phyloP scores from a whole-genome alignment of 2,888 invertebrate genomes.

The Phyllotreta cruciferae region DNA sequence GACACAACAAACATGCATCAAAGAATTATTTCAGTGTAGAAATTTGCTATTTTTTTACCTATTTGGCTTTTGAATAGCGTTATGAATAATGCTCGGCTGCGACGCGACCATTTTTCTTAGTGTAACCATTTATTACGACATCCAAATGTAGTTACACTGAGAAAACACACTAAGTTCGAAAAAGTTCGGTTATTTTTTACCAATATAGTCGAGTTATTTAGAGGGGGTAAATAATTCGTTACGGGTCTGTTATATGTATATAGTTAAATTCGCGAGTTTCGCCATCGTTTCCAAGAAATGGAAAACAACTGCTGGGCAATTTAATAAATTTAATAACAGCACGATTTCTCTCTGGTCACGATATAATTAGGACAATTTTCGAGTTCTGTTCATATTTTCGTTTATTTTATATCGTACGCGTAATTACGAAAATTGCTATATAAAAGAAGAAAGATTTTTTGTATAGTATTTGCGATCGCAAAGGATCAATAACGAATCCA shows the following conservation, averaged over 20 bases:
- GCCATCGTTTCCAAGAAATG: conserved; percentile 50
- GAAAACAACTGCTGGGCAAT: conserved; percentile 54
- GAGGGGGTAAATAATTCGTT: no score
- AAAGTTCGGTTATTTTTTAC: no score
- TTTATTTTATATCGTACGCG: neutral
- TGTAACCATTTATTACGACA: no score
- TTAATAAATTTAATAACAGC: conserved; percentile 59
- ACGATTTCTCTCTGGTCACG: conserved; percentile 57
- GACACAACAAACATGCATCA: conserved; percentile 24
- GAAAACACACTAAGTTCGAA: no score
- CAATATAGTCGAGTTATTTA: no score
- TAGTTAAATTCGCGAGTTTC: conserved; percentile 4
- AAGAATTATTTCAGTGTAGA: neutral
- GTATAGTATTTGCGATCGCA: conserved; percentile 4
- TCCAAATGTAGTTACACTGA: no score
- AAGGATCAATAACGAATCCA: no score
- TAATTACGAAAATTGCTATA: conserved; percentile 38
- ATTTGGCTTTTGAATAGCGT: conserved; percentile 8
- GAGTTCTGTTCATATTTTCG: conserved; percentile 39
- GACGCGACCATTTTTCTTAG: no score
- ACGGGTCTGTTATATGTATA: no score
- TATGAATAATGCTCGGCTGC: neutral
- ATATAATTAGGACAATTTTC: conserved; percentile 56
- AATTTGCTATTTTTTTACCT: conserved; percentile 5
- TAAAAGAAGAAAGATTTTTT: conserved; percentile 34